Evolutionary conservation across 1,140 invertebrate species (phyloP).

Genomic region (Drosophila sp.): DNA sequence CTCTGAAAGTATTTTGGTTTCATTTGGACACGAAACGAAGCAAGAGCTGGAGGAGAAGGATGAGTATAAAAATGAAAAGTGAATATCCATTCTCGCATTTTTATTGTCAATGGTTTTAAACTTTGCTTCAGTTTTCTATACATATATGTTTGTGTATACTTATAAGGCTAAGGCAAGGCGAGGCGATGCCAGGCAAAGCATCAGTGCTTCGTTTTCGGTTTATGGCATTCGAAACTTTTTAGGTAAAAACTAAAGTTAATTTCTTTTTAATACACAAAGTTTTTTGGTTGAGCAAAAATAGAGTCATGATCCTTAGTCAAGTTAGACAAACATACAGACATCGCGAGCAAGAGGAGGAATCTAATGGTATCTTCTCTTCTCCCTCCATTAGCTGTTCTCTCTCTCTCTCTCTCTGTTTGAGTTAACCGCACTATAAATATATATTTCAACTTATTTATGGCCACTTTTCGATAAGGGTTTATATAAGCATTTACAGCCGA

Average conservation of each 20-base stretch:
- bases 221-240: not conserved
- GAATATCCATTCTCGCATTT: constrained; percentile 4
- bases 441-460: constrained; percentile 77
- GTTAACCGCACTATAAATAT: constrained; percentile 74
- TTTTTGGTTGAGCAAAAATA: constrained; percentile 16
- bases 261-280: constrained; percentile 10
- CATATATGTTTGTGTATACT: too few relatives aligned
- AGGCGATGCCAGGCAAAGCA: not conserved
- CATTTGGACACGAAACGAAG: too few relatives aligned
- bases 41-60: too few relatives aligned
- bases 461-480: constrained; percentile 75
- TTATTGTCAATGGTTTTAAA: constrained; percentile 8
- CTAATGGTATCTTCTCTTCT: not conserved
- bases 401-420: not conserved
- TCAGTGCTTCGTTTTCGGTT: not conserved
- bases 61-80: not conserved
- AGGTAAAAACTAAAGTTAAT: constrained; percentile 6
- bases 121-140: not conserved
- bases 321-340: constrained; percentile 5
- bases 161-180: not conserved
- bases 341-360: not conserved
- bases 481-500: constrained; percentile 71
- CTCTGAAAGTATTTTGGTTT: too few relatives aligned
- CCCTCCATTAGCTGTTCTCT: not conserved
- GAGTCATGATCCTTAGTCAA: constrained; percentile 21